Percentiles rank a stretch among this genome's conserved stretches.
Conservation (phyloP, 2,888 invertebrate genomes). For the Andrena marginata region DNA sequence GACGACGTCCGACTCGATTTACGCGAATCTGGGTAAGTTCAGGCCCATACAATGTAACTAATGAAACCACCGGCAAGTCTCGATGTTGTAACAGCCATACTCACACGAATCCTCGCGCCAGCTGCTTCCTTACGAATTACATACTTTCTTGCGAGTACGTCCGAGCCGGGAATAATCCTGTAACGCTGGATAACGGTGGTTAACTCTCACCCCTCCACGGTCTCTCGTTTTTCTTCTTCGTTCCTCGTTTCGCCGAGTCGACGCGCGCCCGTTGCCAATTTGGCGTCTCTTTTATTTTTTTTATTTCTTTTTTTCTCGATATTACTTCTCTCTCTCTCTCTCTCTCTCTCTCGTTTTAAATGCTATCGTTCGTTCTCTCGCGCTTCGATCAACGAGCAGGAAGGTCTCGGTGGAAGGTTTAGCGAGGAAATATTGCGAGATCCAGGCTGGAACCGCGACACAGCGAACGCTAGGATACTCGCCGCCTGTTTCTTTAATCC, state of each 20-base stretch:
- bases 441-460: neutral
- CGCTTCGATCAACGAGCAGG: neutral
- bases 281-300: constrained; percentile 10
- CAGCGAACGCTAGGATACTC: neutral
- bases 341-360: neutral
- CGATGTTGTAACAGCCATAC: constrained; percentile 75
- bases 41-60: constrained; percentile 85
- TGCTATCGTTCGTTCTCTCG: neutral
- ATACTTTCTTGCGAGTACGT: constrained; percentile 37
- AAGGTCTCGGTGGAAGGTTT: neutral
- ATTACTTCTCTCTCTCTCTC: neutral
- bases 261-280: constrained; percentile 52
- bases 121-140: constrained; percentile 56
- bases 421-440: neutral
- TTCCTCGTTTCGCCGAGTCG: constrained; percentile 64
- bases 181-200: constrained; percentile 62
- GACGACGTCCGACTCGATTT: constrained; percentile 86
- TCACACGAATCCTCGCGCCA: constrained; percentile 73
- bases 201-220: constrained; percentile 37
- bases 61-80: constrained; percentile 69
- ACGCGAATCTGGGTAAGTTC: constrained; percentile 92
- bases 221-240: constrained; percentile 26
- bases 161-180: constrained; percentile 36
- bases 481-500: neutral
- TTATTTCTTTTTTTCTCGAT: neutral